Evolutionary conservation across 2,888 invertebrate genomes (phyloP).

Genomic region (Drosophila kokeensis): DNA sequence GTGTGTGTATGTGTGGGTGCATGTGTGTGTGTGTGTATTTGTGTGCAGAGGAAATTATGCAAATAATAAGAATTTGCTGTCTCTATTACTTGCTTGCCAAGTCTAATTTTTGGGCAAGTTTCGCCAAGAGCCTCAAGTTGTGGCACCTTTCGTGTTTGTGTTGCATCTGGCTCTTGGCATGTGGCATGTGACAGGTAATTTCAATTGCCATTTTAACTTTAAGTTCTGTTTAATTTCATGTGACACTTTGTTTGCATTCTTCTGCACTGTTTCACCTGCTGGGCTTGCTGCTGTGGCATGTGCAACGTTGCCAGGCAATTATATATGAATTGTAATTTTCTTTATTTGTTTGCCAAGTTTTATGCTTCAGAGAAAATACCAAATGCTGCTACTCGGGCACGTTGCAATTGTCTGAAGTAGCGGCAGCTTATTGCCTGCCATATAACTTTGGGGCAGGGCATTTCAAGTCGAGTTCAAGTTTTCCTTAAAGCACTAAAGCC

Average conservation of each 20-base stretch:
- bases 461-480: conserved; percentile 2
- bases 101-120: conserved; percentile 54
- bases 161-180: conserved; percentile 52
- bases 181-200: conserved; percentile 49
- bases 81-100: conserved; percentile 73
- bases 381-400: conserved; percentile 26
- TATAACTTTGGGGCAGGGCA: conserved; percentile 27
- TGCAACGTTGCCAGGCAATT: conserved; percentile 52
- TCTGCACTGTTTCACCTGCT: conserved; percentile 33
- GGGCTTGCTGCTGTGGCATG: neutral
- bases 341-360: conserved; percentile 53
- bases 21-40: conserved; percentile 19
- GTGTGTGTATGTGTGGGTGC: conserved; percentile 3
- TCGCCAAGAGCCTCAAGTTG: conserved; percentile 33
- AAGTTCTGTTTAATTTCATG: conserved; percentile 52
- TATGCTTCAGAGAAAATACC: conserved; percentile 9
- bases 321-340: conserved; percentile 75
- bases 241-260: conserved; percentile 58
- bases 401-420: conserved; percentile 24
- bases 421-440: conserved; percentile 32
- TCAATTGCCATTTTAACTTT: conserved; percentile 53
- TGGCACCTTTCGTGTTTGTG: conserved; percentile 56
- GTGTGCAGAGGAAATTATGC: conserved; percentile 62
- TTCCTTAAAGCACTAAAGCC: conserved; percentile 8
- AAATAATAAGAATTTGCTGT: conserved; percentile 75